Evolutionary conservation across 2,888 invertebrate genomes (phyloP), one percentile per base, ranked within the genome.

Genomic region (Amphipyra tragopoginis): DNA sequence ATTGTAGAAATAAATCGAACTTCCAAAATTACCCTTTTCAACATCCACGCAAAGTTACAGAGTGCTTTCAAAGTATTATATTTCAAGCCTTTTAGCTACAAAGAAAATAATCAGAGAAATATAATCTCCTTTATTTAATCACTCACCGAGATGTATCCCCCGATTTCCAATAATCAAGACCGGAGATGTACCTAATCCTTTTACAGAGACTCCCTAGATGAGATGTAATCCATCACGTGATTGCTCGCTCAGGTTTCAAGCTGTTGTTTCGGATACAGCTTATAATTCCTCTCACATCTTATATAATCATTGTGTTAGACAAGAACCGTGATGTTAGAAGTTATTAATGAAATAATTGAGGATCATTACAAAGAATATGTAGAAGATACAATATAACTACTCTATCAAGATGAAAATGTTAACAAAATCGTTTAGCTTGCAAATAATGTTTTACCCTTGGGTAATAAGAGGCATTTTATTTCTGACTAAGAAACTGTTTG

Each of bases 91-190:
- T 39, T 57, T 39, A 45, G 40, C n/a, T 47, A 33, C 11, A n/a
- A n/a, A 14, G 15, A 15, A 44, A 39, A 55, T 49, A 49, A 9
- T 10, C 15, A 6, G 13, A 8, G n/a, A 8, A 49, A 44, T 44
- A 45, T 66, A 45, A 42, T 36, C 36, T 42, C n/a, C 8, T 47
- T 36, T 66, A 65, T 45, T 50, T 42, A 42, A 58, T 40, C 10
- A 66, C 14, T 44, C 10, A 11, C 21, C 43, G n/a, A 40, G 33
- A 33, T 42, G 34, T 45, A 1, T 4, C 8, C 21, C 36, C 10
- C 34, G 8, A 50, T 56, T 57, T 45, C 40, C 7, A 10, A 45
- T 29, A 56, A 47, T 47, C 10, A 10, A 34, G 15, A 49, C 9
- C 0, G 2, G 1, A 33, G 15, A 15, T 36, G 15, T 26, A 10